phyloP scores from a whole-genome alignment of 2,113 vertebrate genomes.

The Amphilophus citrinellus region DNA sequence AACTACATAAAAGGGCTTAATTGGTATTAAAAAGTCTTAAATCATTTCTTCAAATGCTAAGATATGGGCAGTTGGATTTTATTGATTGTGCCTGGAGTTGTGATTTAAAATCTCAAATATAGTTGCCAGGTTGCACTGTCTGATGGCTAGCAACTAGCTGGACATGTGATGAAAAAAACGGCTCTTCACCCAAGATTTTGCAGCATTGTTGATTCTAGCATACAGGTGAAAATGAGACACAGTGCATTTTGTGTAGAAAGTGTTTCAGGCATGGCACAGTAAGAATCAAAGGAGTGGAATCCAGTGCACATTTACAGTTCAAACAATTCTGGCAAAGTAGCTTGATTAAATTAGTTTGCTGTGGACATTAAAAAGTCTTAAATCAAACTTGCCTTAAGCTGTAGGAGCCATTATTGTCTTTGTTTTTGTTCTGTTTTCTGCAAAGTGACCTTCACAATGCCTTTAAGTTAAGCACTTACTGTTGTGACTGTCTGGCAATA shows the following conservation, averaged over 20 bases:
- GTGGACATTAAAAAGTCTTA: background rate
- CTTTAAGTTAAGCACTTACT: background rate
- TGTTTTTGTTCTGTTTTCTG: background rate
- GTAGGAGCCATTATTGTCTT: background rate
- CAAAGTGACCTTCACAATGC: background rate
- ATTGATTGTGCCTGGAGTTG: background rate
- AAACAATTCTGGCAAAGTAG: background rate
- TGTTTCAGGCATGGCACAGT: background rate
- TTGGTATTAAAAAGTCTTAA: background rate
- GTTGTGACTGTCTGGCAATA: background rate
- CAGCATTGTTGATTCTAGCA: background rate
- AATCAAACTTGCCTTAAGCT: background rate
- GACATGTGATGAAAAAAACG: background rate
- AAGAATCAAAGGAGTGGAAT: background rate
- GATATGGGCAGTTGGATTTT: background rate
- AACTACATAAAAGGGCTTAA: background rate
- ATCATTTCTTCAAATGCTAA: background rate
- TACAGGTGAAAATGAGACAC: background rate
- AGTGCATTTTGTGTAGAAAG: background rate
- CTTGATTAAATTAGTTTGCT: background rate
- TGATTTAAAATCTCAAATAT: background rate
- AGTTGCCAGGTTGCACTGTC: background rate
- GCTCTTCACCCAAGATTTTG: background rate
- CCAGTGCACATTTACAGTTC: background rate
- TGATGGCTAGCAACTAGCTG: too few relatives aligned